Evolutionary conservation across 2,113 vertebrate genomes (phyloP), one percentile per base, ranked within the genome.

Genomic region (Scortum barcoo): DNA sequence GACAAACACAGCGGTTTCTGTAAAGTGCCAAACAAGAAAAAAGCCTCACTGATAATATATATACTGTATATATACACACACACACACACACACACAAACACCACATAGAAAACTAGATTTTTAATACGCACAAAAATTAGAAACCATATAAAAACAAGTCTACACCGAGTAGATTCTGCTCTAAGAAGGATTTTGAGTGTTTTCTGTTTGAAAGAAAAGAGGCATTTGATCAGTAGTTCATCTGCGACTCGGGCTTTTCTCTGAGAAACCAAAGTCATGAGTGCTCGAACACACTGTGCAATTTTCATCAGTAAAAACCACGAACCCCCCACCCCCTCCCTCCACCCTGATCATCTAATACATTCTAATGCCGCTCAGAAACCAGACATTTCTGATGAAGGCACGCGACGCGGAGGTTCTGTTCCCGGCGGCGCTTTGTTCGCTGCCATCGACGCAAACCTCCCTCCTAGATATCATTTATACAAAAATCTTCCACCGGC

Each of bases 1-100:
- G 65, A 89, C 81, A 83, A 87, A 92, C 58, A 81, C 22, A 72
- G 56, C 80, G 61, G 70, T 88, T 88, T 85, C 63, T 84, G 77
- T 94, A 95, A 95, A 95, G 94, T 95, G 94, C 94, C 88, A 83
- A 93, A 90, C 54, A 83, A 88, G 71, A 82, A 85, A 86, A 90
- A 88, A 88, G 61, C 80, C 74, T 76, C 79, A 88, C 63, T 76
- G 53, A 74, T 76, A 77, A 86, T 61, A 71, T 75, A 70, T 70
- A 73, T 48, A 63, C 4, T 20, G 1, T 60, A 16, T 13, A 75
- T 8, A 71, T 10, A 84, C 11, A 72, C 30, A 74, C 50, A 57
- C 50, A 81, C 57, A 74, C 24, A 38, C 19, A 85, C 50, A 81
- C 57, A 74, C 24, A 38, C 19, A 85, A 36, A 83, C 68, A 85